These are phyloP conservation scores for Paratilapia polleni DNA, from an alignment of 2,113 vertebrate species.

Conservation along the genomic window DNA sequence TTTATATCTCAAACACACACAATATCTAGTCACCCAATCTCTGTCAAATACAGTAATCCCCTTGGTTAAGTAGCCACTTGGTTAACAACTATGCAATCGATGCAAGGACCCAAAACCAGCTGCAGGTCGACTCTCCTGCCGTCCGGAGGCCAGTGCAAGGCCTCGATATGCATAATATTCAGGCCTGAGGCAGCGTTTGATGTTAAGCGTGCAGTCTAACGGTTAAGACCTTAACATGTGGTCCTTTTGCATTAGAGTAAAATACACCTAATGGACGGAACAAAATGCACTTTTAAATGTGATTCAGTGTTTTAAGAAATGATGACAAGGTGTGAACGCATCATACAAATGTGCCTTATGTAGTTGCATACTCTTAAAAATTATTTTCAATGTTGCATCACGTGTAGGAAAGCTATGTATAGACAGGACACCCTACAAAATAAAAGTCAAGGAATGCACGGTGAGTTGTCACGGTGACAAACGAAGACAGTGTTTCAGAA, in stretches of 20 bases:
- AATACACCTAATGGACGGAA: conserved; percentile 24
- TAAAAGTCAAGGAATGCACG: conserved; percentile 31
- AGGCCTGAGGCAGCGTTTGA: conserved; percentile 13
- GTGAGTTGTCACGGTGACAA: conserved; percentile 9
- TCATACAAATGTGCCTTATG: conserved; percentile 47
- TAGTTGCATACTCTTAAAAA: conserved; percentile 59
- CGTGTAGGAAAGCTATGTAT: conserved; percentile 36
- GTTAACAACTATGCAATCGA: conserved; percentile 7
- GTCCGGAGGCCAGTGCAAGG: conserved; percentile 5
- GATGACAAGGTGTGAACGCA: conserved; percentile 23
- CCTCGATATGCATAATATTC: conserved; percentile 29
- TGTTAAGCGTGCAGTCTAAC: background rate
- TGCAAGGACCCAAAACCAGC: background rate
- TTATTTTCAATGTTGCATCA: conserved; percentile 27
- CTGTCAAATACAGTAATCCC: conserved; percentile 17
- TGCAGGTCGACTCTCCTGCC: background rate
- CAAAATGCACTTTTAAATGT: conserved; percentile 44
- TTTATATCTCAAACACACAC: conserved; percentile 66
- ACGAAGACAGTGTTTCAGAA: background rate
- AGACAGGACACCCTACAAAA: conserved; percentile 30
- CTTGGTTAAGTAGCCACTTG: conserved; percentile 9
- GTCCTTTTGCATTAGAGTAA: conserved; percentile 31
- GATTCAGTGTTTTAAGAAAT: conserved; percentile 47
- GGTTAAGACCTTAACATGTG: background rate
- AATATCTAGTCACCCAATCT: conserved; percentile 44